Base-by-base conservation (phyloP, 2,113 vertebrate species). In the Rhodinocichla rosea region DNA sequence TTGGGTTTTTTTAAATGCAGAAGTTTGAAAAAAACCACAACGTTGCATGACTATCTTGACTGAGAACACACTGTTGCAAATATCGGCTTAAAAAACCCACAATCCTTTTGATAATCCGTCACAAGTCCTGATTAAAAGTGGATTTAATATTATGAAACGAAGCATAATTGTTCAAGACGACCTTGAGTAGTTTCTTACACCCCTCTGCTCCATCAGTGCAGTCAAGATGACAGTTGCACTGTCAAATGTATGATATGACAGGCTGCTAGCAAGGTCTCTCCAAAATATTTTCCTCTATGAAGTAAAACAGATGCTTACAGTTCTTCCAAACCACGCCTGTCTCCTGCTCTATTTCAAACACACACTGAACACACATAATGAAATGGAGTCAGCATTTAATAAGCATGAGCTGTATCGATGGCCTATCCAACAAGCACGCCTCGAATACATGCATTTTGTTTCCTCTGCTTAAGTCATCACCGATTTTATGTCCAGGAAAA, bases 91-190 rank as follows among this genome's bases (percentile, higher is more conserved):
- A 92, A 89, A 89, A 91, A 24, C 1, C 11, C 81, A 53, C 85
- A 90, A 74, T 47, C 64, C 63, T 67, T 82, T 13, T n/a, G 70
- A 89, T 94, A 94, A 93, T 86, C 45, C 63, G 37, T 37, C 40
- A 17, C 52, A 68, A 94, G 8, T 92, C 85, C 71, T 77, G 71
- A 50, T 93, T 91, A 50, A 84, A 83, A 77, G 50, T 77, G 52
- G 71, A 87, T 94, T 96, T 95, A 82, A 67, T 69, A 83, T 84
- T 91, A 95, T 39, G 39, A 95, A 96, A 94, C 3, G 1, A 87
- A 92, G 52, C 40, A 64, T 68, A 96, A 93, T 71, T 77, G 81
- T 47, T 94, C 64, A 40, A 75, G 69, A 84, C 5, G 8, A 90
- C 93, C 92, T 82, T 90, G 63, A 70, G 35, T 27, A 42, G 91